phyloP scores from a whole-genome alignment of 1,140 invertebrate species.

The Drosophila seguyi region DNA sequence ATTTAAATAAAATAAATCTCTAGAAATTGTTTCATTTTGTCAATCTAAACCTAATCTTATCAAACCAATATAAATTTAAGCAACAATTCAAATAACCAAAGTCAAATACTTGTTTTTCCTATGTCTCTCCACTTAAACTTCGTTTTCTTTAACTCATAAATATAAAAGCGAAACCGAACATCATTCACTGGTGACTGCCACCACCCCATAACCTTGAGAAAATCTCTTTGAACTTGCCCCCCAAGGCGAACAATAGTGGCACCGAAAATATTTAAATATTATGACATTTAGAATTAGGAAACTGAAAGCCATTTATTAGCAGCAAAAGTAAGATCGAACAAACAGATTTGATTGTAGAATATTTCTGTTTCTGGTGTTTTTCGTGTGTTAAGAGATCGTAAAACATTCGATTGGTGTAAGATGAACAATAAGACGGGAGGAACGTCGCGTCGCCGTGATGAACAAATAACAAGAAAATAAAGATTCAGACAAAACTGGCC shows the following conservation, averaged over 20 bases:
- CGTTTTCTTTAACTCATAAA: conserved; percentile 10
- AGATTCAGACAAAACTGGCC: conserved; percentile 50
- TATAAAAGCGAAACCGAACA: conserved; percentile 38
- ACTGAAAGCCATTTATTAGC: conserved; percentile 18
- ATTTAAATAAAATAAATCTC: not conserved
- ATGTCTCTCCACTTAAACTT: conserved; percentile 4
- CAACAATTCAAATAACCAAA: not conserved
- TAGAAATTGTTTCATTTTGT: no score
- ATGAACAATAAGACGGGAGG: conserved; percentile 19
- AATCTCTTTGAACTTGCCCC: conserved; percentile 17
- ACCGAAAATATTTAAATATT: conserved; percentile 49
- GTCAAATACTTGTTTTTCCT: not conserved
- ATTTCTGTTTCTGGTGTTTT: conserved; percentile 28
- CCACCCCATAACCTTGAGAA: conserved; percentile 61
- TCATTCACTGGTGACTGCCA: conserved; percentile 16
- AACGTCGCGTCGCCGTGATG: conserved; percentile 12
- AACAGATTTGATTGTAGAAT: conserved; percentile 66
- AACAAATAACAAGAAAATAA: conserved; percentile 29
- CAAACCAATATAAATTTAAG: not conserved
- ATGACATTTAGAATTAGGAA: conserved; percentile 53
- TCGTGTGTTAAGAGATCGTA: conserved; percentile 34
- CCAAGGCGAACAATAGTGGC: conserved; percentile 11
- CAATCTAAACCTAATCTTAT: no score
- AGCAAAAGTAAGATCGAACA: conserved; percentile 36
- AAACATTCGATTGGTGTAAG: conserved; percentile 55